Conservation (phyloP, 2,797 vertebrate species). For the Sarcophilus harrisii region DNA sequence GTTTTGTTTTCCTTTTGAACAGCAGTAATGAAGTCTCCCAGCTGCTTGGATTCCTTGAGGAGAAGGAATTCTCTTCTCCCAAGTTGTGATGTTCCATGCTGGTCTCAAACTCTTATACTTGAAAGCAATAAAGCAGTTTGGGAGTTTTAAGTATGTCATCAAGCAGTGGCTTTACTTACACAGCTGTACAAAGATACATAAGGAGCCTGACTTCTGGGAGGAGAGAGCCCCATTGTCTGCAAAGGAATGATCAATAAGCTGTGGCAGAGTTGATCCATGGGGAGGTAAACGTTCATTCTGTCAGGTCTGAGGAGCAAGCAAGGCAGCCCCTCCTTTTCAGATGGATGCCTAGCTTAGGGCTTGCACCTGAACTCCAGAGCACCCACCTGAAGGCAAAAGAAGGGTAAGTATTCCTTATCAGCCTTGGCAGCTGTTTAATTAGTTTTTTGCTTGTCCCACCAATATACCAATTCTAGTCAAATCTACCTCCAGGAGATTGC, state of each 20-base stretch:
- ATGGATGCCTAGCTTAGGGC: background rate
- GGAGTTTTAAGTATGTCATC: background rate
- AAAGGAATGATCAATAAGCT: background rate
- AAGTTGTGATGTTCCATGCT: background rate
- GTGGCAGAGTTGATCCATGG: background rate
- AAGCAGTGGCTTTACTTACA: background rate
- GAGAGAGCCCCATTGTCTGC: background rate
- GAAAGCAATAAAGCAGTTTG: background rate
- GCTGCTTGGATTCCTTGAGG: background rate
- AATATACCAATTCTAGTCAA: background rate
- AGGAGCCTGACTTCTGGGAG: background rate
- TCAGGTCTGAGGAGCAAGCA: background rate
- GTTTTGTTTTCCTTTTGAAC: background rate
- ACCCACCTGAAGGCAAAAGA: no score
- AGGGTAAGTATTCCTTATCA: background rate
- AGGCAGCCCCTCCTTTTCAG: background rate
- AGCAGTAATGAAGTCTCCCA: background rate
- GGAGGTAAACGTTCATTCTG: background rate
- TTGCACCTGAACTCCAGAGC: background rate
- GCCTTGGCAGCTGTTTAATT: background rate
- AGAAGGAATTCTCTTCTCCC: no score
- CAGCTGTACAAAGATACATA: background rate
- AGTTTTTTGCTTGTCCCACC: background rate
- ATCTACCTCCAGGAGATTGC: background rate
- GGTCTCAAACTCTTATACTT: background rate